phyloP scores from a whole-genome alignment of 1,140 invertebrate species.

The Bradynema listronoti region DNA sequence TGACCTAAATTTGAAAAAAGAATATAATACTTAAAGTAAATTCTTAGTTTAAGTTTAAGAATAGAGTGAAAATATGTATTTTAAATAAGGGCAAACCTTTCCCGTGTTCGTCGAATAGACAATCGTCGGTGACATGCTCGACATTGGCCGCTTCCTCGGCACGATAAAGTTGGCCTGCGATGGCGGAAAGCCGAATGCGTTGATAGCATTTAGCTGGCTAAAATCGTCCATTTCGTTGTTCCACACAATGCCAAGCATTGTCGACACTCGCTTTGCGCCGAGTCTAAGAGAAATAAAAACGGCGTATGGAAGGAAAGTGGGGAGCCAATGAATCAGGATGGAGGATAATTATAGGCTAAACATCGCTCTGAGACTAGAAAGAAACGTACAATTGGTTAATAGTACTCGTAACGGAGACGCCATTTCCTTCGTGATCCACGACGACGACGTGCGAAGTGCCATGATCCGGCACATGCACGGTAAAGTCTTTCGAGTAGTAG shows the following conservation, averaged over 20 bases:
- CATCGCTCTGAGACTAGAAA: not conserved
- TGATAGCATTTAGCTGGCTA: constrained; percentile 61
- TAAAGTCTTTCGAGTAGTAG: constrained; percentile 44
- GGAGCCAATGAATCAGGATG: too few relatives aligned
- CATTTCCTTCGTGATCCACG: constrained; percentile 77
- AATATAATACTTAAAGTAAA: constrained; percentile 8
- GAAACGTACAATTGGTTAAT: constrained; percentile 65
- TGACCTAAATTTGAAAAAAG: constrained; percentile 34
- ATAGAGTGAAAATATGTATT: too few relatives aligned
- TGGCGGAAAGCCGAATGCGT: constrained; percentile 71
- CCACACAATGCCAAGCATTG: constrained; percentile 77
- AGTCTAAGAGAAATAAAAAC: constrained; percentile 69
- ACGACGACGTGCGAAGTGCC: constrained; percentile 82
- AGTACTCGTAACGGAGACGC: constrained; percentile 81
- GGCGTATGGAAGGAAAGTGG: too few relatives aligned
- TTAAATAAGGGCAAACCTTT: too few relatives aligned
- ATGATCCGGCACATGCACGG: constrained; percentile 39
- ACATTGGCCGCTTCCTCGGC: constrained; percentile 72
- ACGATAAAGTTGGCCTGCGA: constrained; percentile 71
- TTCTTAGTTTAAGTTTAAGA: not conserved
- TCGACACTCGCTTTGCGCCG: constrained; percentile 63
- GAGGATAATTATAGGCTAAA: constrained; percentile 4
- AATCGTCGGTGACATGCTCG: constrained; percentile 77
- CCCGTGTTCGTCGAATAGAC: too few relatives aligned
- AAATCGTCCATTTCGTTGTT: constrained; percentile 95